Conservation (phyloP, 2,797 vertebrate species). For the Todus mexicanus region DNA sequence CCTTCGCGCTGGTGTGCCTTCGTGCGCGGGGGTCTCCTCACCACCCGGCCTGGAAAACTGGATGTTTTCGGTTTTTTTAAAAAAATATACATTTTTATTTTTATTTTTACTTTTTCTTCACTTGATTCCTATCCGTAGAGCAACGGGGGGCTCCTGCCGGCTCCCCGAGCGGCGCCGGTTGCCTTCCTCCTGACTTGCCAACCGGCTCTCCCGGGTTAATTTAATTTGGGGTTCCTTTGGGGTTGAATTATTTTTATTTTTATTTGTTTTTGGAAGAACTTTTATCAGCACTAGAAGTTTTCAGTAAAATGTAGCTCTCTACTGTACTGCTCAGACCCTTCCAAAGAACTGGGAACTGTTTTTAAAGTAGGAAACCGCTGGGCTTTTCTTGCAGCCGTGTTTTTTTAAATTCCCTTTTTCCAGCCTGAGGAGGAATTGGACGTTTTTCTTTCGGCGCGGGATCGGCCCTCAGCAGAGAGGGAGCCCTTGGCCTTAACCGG, state of each 20-base stretch:
- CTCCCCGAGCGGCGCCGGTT: rapidly evolving
- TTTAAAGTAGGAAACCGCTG: neutral
- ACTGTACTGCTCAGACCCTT: constrained; percentile 45
- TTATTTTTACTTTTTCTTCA: neutral
- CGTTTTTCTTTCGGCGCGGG: neutral
- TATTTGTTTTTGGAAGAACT: neutral
- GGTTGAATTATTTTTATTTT: neutral
- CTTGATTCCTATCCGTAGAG: neutral
- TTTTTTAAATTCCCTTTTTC: neutral
- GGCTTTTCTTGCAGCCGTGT: neutral
- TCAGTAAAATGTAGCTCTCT: constrained; percentile 48
- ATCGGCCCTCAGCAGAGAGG: neutral
- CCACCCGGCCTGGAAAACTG: neutral
- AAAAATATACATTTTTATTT: neutral
- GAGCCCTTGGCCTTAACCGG: rapidly evolving
- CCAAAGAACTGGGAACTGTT: neutral
- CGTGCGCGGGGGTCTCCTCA: neutral
- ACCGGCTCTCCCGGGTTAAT: neutral
- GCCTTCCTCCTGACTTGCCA: neutral
- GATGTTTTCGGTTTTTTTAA: neutral
- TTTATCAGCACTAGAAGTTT: constrained; percentile 42
- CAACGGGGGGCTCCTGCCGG: rapidly evolving
- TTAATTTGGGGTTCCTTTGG: neutral
- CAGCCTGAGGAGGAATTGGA: neutral
- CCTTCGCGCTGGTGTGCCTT: constrained; percentile 54